Conservation (phyloP, 2,888 invertebrate genomes). For the Temnothorax ravouxi region DNA sequence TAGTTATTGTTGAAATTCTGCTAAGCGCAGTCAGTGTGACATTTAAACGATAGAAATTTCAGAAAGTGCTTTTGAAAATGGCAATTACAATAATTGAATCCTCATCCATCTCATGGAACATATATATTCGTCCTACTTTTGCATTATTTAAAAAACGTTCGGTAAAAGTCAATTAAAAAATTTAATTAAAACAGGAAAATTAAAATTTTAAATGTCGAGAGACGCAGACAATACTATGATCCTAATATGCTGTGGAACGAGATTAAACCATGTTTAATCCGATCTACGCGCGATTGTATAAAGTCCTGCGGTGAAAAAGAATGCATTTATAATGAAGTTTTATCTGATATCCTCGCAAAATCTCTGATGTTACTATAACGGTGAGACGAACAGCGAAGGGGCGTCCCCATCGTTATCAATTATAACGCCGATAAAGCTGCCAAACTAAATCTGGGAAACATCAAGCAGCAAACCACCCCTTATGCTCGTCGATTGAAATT, state of each 20-base stretch:
- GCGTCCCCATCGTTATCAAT: conserved; percentile 75
- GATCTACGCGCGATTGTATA: background rate
- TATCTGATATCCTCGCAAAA: conserved; percentile 45
- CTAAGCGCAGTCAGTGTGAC: background rate
- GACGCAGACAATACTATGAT: background rate
- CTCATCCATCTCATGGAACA: background rate
- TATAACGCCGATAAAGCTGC: conserved; percentile 79
- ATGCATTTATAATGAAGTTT: conserved; percentile 25
- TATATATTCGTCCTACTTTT: background rate
- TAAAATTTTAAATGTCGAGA: background rate
- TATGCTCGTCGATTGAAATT: conserved; percentile 79
- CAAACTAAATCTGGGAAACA: conserved; percentile 77
- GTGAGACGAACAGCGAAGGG: conserved; percentile 39
- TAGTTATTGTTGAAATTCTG: background rate
- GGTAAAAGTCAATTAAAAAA: background rate
- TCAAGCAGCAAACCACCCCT: conserved; percentile 62
- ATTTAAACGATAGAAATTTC: background rate
- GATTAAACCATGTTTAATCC: background rate
- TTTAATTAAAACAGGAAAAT: background rate
- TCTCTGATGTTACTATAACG: conserved; percentile 47
- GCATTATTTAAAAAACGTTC: background rate
- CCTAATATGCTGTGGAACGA: background rate
- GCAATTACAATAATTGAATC: background rate
- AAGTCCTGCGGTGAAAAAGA: background rate
- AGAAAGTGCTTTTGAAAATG: background rate